Evolutionary conservation across 2,797 vertebrate genomes (phyloP), one percentile per base, ranked within the genome.

Genomic region (Notolepis coatsorum): DNA sequence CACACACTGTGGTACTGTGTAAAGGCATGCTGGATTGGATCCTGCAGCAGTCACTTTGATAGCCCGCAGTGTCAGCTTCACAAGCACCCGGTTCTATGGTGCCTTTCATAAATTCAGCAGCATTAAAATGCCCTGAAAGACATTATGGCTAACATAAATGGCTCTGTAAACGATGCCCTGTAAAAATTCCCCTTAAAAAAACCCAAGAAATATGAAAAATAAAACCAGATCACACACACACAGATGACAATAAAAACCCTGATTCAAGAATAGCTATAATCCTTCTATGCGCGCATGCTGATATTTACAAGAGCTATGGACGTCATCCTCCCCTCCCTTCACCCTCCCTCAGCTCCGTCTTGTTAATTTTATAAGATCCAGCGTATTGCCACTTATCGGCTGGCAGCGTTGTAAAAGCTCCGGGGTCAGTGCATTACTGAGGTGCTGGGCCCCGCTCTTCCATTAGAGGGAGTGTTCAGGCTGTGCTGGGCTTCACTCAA

Each of bases 361-460:
- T 82, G 87, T 92, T 93, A 86, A 91, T 92, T 92, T 89, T 80
- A 92, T 86, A 90, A 91, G 88, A 91, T 86, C 81, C 79, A 86
- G 80, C 85, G 75, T 87, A 85, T 84, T 88, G 87, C 84, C 87
- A 86, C 89, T 90, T 89, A 90, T 88, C 74, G 72, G 81, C 77
- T 82, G 83, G 76, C 81, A 84, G 83, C 35, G 78, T 81, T 79
- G 89, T 89, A 88, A 91, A 91, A 89, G 88, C 86, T 83, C 73
- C 42, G 78, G 85, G 91, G 88, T 93, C 90, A 92, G 79, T 81
- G 84, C 86, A 86, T 90, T 90, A 89, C 89, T 68, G 87, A 83
- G 82, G 82, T 84, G 85, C 88, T 81, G 80, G 81, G 84, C 89
- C 81, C 75, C 80, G 37, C 78, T 84, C 86, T 84, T 91, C 89